Percentiles rank a stretch among this genome's conserved stretches.
Conservation (phyloP, 2,888 invertebrate species). For the Caenorhabditis sp. region DNA sequence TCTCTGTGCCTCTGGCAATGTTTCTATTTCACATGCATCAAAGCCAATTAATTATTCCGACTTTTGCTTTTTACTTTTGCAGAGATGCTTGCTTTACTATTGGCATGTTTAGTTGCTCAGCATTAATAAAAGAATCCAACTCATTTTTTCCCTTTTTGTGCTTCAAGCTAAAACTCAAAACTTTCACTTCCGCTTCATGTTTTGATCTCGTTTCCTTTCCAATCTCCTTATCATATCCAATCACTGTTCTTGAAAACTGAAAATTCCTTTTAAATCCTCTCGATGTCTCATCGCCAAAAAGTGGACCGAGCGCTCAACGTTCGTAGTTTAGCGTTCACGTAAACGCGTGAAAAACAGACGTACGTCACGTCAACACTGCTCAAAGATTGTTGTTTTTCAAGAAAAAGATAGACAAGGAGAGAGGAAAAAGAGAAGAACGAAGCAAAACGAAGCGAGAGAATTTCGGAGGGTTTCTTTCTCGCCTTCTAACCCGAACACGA, state of each 20-base stretch:
- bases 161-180: too few species aligned
- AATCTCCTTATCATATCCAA: too few species aligned
- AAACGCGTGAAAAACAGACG: conserved; percentile 20
- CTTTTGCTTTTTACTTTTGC: conserved; percentile 13
- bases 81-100: too few species aligned
- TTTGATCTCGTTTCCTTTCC: too few species aligned
- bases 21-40: not conserved
- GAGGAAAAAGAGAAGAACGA: not conserved
- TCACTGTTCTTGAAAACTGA: too few species aligned
- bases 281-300: too few species aligned
- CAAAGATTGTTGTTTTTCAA: conserved; percentile 15
- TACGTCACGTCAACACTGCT: conserved; percentile 8
- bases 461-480: conserved; percentile 6
- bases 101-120: too few species aligned
- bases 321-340: conserved; percentile 31
- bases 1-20: not conserved
- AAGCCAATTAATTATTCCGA: conserved; percentile 47
- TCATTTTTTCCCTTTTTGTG: too few species aligned
- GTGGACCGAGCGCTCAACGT: too few species aligned
- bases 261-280: too few species aligned
- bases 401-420: not conserved
- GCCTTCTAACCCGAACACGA: conserved; percentile 7
- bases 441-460: conserved; percentile 3
- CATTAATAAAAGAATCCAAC: too few species aligned
- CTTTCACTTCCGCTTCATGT: too few species aligned